Conservation (phyloP, 2,113 vertebrate genomes). For the Sinosuthora webbiana region DNA sequence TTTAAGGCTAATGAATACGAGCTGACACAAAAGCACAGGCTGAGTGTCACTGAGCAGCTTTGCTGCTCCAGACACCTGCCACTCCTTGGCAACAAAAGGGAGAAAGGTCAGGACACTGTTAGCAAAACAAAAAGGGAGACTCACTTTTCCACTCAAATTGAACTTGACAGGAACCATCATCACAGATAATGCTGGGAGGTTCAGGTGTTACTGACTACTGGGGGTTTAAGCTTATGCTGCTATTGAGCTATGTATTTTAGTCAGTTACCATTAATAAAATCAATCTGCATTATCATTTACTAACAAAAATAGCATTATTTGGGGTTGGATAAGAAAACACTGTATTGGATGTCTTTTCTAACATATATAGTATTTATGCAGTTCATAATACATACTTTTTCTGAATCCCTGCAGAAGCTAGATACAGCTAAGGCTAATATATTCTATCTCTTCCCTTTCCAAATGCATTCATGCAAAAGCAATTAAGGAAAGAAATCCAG, state of each 20-base stretch:
- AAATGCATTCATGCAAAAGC: not conserved
- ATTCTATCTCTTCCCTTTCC: not conserved
- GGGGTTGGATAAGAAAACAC: not conserved
- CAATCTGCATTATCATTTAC: not conserved
- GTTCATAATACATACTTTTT: not conserved
- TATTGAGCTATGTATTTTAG: not conserved
- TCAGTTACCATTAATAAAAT: not conserved
- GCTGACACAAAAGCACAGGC: not conserved
- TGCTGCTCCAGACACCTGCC: slow-evolving; percentile 13
- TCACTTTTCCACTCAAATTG: not conserved
- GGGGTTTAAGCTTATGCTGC: not conserved
- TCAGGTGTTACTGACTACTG: not conserved
- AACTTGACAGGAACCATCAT: slow-evolving; percentile 26
- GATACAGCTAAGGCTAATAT: not conserved
- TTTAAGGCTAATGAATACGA: not conserved
- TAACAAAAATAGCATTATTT: not conserved
- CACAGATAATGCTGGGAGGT: not conserved
- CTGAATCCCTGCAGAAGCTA: not conserved
- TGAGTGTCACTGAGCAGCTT: not conserved
- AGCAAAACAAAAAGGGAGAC: not conserved
- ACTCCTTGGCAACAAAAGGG: not conserved
- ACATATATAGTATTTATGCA: not conserved
- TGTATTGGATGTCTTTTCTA: not conserved
- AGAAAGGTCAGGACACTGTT: not conserved
- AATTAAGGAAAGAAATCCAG: not conserved